phyloP scores from a whole-genome alignment of 2,113 vertebrate species.

The Morone saxatilis region DNA sequence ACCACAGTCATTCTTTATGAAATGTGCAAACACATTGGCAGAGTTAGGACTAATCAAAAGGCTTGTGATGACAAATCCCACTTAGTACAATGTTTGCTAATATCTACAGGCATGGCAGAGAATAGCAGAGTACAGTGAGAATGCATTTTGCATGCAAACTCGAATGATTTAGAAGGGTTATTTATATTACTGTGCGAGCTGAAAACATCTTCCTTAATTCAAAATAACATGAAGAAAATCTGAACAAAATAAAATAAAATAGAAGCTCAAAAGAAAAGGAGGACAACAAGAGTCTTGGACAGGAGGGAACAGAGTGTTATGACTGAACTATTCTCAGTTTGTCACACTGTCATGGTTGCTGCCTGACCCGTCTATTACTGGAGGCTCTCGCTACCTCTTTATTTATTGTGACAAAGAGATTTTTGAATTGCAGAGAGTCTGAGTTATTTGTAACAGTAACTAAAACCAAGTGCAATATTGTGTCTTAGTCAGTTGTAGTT shows the following conservation, averaged over 20 bases:
- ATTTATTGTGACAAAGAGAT: neutral
- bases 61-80: neutral
- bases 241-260: neutral
- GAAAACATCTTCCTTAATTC: slow-evolving; percentile 18
- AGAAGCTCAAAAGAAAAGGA: neutral
- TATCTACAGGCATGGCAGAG: neutral
- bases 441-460: neutral
- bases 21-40: neutral
- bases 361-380: neutral
- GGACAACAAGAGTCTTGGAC: neutral
- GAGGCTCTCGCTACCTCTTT: neutral
- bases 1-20: neutral
- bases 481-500: neutral
- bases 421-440: neutral
- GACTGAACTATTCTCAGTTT: neutral
- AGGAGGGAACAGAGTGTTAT: slow-evolving; percentile 41
- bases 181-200: neutral
- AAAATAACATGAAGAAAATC: neutral
- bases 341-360: neutral
- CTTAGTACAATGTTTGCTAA: neutral
- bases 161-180: neutral
- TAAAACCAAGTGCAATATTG: neutral
- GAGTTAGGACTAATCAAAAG: neutral
- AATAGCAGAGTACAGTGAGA: neutral
- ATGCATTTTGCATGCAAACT: neutral